Percentiles rank a stretch among this genome's conserved stretches.
Evolutionary conservation across 2,113 vertebrate genomes (phyloP).

Genomic region (Oceanites oceanicus): DNA sequence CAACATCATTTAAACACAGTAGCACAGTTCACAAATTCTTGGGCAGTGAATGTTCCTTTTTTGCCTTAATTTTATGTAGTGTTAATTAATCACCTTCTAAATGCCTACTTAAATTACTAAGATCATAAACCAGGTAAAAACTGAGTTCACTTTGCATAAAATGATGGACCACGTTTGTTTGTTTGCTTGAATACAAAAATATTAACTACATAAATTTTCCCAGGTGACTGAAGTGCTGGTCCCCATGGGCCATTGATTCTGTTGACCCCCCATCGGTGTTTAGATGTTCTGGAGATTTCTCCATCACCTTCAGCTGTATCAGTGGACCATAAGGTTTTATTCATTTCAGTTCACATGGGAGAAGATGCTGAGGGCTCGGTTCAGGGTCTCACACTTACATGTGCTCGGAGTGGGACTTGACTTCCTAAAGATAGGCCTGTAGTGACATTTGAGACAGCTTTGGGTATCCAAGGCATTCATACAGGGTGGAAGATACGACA

Average conservation of each 20-base stretch:
- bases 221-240: background rate
- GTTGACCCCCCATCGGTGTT: accelerated
- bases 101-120: background rate
- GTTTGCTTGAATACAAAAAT: background rate
- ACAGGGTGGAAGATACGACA: background rate
- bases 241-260: background rate
- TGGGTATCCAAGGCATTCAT: background rate
- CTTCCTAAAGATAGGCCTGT: background rate
- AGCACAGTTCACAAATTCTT: background rate
- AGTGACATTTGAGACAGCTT: background rate
- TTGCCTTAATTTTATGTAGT: background rate
- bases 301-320: background rate
- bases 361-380: background rate
- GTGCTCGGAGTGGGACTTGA: background rate
- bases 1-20: background rate
- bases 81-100: background rate
- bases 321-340: background rate
- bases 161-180: background rate
- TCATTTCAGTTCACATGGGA: background rate
- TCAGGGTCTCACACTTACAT: background rate
- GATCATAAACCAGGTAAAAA: background rate
- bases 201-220: background rate
- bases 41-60: background rate
- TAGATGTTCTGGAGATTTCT: background rate
- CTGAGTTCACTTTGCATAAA: background rate